Percentiles rank a stretch among this genome's conserved stretches.
Conservation (phyloP, 2,113 vertebrate species). For the Piprites chloris region DNA sequence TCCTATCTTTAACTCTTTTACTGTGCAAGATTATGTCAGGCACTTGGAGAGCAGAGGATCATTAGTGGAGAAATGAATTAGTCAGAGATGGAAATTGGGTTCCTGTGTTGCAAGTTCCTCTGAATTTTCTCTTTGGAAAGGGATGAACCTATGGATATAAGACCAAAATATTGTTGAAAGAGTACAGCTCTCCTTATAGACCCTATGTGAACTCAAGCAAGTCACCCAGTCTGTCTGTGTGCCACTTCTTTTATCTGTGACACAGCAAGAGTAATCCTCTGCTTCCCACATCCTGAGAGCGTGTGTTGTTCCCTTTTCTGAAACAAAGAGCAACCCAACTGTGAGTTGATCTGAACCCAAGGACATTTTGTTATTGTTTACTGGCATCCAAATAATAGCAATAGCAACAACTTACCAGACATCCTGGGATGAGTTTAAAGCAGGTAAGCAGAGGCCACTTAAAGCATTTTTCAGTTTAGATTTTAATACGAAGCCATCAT, state of each 20-base stretch:
- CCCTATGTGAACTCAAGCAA: neutral
- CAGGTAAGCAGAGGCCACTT: neutral
- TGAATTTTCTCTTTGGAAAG: neutral
- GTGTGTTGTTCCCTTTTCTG: neutral
- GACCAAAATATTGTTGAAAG: neutral
- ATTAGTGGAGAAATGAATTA: neutral
- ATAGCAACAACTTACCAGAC: neutral
- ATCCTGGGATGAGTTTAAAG: neutral
- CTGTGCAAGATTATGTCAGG: neutral
- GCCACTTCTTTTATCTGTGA: neutral
- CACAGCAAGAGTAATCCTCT: neutral
- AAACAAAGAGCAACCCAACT: neutral
- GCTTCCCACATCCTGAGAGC: neutral
- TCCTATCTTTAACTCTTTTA: neutral
- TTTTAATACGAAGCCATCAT: neutral
- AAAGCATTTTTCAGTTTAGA: neutral
- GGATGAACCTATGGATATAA: neutral
- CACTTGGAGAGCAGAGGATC: neutral
- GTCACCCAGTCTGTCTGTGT: neutral
- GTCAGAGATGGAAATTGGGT: neutral
- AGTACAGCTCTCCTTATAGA: neutral
- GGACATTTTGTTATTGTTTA: neutral
- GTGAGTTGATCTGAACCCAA: neutral
- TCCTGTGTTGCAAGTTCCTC: neutral
- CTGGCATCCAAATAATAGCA: neutral